Base-by-base conservation (phyloP, 2,888 invertebrate species). In the Drosophila anceps region DNA sequence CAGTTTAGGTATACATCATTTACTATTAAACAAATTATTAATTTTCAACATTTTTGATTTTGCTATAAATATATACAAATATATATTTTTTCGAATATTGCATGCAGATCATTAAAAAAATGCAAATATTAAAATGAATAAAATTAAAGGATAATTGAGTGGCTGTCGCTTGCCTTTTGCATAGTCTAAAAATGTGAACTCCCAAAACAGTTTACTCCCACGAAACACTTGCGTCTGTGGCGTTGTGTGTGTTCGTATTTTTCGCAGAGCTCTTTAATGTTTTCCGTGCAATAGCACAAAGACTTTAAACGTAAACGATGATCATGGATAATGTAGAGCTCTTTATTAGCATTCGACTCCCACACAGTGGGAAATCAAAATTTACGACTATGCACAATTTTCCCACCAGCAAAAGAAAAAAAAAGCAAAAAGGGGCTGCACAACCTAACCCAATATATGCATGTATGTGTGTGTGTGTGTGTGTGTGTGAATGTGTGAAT, bases 271-370 rank as follows among this genome's bases (percentile, higher is more conserved):
- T 35, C 12, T 54, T 12, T 15, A 27, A 44, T 48, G 18, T 48
- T 50, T 68, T 69, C 48, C 39, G 35, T 24, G 46, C 71, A 71
- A 59, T 70, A 5, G 24, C 51, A 69, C 68, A 59, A 59, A 48
- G 54, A 70, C 18, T 43, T 73, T 58, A 53, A 43, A 15, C 43
- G 35, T 61, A 75, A 58, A 66, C 44, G 79, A 75, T 75, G 48
- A 75, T 65, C 41, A 43, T 55, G 29, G 46, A 63, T 64, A 59
- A 76, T 59, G 50, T 15, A 41, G 69, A 63, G 59, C 33, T 57
- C 63, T 70, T 70, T 70, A 84, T 89, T 81, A 83, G 79, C 66
- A 77, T 74, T 72, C 68, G 60, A 68, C 84, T 72, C 84, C 73
- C 70, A 46, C 81, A 66, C 82, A 73, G 84, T 80, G 51, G 76